A percentile compares a stretch with the other conserved stretches of the same genome.
These are phyloP conservation scores for Pomatorhinus ruficollis DNA, from an alignment of 2,113 vertebrate genomes.

Conservation along the genomic window DNA sequence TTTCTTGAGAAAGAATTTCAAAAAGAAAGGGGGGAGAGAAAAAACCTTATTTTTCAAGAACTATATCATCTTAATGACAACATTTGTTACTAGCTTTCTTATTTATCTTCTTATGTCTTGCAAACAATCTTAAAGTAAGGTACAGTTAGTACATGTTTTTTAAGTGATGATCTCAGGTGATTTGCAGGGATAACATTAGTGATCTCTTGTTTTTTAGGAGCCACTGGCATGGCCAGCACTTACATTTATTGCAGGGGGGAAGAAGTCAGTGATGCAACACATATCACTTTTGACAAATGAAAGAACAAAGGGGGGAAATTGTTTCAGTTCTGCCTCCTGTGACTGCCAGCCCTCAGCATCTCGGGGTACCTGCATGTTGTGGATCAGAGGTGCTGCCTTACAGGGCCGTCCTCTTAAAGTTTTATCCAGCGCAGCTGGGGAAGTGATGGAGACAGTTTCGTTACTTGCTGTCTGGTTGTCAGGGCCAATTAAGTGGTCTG, in stretches of 20 bases:
- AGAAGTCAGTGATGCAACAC: neutral
- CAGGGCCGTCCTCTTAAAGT: neutral
- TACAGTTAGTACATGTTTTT: neutral
- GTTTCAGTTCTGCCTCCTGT: neutral
- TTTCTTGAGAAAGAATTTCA: neutral
- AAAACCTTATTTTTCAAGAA: neutral
- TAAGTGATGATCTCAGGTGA: neutral
- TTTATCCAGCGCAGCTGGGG: neutral
- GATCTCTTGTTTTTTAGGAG: neutral
- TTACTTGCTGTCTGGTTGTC: neutral
- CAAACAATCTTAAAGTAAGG: neutral
- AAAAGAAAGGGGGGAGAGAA: neutral
- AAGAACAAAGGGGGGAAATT: neutral
- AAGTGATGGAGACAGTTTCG: neutral
- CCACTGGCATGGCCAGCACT: neutral
- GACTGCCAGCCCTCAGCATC: neutral
- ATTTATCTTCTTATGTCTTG: neutral
- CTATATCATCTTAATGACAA: neutral
- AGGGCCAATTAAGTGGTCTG: neutral
- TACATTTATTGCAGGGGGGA: neutral
- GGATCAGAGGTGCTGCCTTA: neutral
- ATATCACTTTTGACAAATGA: neutral
- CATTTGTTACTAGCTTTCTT: neutral
- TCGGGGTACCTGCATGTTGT: rapidly evolving
- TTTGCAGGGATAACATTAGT: neutral